These are phyloP conservation scores for Acleris emargana DNA, from an alignment of 2,888 invertebrate species.

Conservation along the genomic window DNA sequence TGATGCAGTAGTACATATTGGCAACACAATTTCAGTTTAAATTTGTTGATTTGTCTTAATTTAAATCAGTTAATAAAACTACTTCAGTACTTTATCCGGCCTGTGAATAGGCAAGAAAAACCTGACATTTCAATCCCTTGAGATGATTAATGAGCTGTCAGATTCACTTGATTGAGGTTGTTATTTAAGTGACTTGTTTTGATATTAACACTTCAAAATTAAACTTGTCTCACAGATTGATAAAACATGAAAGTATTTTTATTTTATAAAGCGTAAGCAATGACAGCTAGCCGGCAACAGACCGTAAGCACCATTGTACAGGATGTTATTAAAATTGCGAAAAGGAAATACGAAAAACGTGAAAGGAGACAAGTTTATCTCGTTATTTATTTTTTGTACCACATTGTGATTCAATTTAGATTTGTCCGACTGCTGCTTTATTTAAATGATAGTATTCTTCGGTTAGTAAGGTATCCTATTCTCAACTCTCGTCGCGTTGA, in stretches of 20 bases:
- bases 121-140: not conserved
- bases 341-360: too few relatives aligned
- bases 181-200: not conserved
- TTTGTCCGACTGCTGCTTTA: not conserved
- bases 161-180: not conserved
- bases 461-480: conserved; percentile 2
- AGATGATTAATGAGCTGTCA: not conserved
- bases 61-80: not conserved
- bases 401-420: not conserved
- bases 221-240: not conserved
- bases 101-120: not conserved
- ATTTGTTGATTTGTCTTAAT: not conserved
- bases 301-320: too few relatives aligned
- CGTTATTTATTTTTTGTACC: not conserved
- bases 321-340: too few relatives aligned
- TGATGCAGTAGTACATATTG: too few relatives aligned
- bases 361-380: too few relatives aligned
- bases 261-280: too few relatives aligned
- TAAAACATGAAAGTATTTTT: not conserved
- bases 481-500: conserved; percentile 10
- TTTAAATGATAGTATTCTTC: too few relatives aligned
- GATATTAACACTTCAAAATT: not conserved
- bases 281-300: too few relatives aligned
- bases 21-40: too few relatives aligned
- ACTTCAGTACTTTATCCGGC: too few relatives aligned